A percentile compares a stretch with the other conserved stretches of the same genome.
These are phyloP conservation scores for Alentia gelatinosa DNA, from an alignment of 2,888 invertebrate genomes.

Conservation along the genomic window DNA sequence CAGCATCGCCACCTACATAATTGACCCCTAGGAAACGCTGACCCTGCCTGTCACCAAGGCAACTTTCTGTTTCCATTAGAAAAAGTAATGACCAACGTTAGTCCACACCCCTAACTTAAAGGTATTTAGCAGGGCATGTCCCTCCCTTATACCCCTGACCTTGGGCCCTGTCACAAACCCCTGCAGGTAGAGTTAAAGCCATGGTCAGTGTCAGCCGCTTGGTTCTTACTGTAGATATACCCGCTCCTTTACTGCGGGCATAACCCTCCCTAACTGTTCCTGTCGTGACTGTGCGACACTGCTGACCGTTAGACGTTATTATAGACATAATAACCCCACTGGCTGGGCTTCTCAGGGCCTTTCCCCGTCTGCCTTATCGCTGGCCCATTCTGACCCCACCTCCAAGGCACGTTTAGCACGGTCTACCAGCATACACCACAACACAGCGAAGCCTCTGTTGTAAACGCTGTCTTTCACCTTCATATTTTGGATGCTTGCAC, in stretches of 20 bases:
- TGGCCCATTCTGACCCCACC: neutral
- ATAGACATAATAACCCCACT: neutral
- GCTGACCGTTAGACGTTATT: neutral
- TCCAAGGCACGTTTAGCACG: neutral
- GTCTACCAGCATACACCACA: no score
- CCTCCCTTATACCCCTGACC: neutral
- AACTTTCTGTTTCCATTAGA: slow-evolving; percentile 16
- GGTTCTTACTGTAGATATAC: no score
- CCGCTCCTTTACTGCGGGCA: no score
- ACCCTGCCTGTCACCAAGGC: slow-evolving; percentile 17
- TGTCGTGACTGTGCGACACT: no score
- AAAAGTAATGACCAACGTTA: neutral
- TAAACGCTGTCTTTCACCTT: no score
- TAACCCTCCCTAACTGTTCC: no score
- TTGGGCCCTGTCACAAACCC: neutral
- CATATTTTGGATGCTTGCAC: no score
- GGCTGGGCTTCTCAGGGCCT: neutral
- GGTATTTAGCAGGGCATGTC: neutral
- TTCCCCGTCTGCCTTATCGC: neutral
- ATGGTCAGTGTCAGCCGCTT: neutral
- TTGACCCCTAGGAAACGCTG: neutral
- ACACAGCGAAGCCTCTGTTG: neutral
- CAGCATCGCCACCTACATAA: neutral
- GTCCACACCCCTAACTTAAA: neutral
- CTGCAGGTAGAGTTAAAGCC: neutral